phyloP scores from a whole-genome alignment of 2,113 vertebrate genomes.

The Rhizomys pruinosus region DNA sequence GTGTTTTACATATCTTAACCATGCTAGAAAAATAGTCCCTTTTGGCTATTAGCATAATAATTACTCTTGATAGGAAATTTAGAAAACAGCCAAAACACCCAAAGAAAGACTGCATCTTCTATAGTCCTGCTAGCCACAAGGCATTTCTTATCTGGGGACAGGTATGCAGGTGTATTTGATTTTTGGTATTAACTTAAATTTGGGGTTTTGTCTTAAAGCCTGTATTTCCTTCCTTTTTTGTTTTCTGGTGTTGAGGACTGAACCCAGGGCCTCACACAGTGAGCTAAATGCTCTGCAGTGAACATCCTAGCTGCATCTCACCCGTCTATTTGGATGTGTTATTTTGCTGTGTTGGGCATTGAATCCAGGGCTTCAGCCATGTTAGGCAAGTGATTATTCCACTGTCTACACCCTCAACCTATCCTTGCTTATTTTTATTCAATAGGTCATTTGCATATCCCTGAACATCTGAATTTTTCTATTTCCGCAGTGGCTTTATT shows the following conservation, averaged over 20 bases:
- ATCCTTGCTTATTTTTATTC: not conserved
- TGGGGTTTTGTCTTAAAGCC: conserved; percentile 12
- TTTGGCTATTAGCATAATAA: not conserved
- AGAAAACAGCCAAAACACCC: not conserved
- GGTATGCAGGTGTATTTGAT: not conserved
- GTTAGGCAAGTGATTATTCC: not conserved
- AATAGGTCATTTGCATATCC: not conserved
- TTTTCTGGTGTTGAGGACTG: not conserved
- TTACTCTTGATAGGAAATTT: not conserved
- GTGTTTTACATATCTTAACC: not conserved
- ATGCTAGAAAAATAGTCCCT: not conserved
- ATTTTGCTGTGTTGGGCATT: not conserved
- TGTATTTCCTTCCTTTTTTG: not conserved
- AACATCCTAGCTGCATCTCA: not conserved
- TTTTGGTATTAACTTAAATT: not conserved
- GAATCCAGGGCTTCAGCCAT: not conserved
- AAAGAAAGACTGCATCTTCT: not conserved
- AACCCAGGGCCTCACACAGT: not conserved
- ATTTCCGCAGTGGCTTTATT: not conserved
- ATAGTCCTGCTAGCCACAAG: not conserved
- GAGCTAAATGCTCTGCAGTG: not conserved
- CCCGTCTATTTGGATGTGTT: not conserved
- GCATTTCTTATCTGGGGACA: not conserved
- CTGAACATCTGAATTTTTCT: not conserved
- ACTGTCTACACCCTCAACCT: not conserved